Conservation (phyloP, 1,140 invertebrate species). For the Sesamia nonagrioides region DNA sequence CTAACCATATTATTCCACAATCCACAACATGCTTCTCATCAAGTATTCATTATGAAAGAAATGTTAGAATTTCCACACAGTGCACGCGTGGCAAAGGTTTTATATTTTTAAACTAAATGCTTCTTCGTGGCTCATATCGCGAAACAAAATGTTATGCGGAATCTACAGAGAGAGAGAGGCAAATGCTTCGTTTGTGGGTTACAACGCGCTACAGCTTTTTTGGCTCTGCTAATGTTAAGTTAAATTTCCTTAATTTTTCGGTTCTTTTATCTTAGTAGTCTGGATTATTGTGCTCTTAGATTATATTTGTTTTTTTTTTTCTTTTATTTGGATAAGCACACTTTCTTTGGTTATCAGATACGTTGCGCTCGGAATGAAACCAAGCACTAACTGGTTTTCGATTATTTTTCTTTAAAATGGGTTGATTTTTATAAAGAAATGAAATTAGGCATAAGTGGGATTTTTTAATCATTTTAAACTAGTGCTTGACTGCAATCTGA, state of each 20-base stretch:
- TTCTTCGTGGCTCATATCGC: constrained; percentile 30
- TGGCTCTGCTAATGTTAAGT: constrained; percentile 15
- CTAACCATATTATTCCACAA: background rate
- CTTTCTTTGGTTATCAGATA: too few relatives aligned
- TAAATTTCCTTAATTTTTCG: constrained; percentile 35
- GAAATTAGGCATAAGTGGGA: too few relatives aligned
- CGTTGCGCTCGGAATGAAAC: too few relatives aligned
- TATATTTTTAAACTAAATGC: constrained; percentile 36
- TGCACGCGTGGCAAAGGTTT: constrained; percentile 30
- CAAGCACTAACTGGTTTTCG: too few relatives aligned
- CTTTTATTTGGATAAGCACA: too few relatives aligned
- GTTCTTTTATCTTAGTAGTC: background rate
- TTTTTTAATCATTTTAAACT: too few relatives aligned
- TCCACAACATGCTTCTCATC: background rate
- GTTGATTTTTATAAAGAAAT: too few relatives aligned
- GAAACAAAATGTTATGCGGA: constrained; percentile 37
- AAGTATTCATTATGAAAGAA: constrained; percentile 21
- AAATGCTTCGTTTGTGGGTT: constrained; percentile 9
- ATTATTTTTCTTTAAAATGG: too few relatives aligned
- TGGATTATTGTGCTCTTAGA: background rate
- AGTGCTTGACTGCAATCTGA: too few relatives aligned
- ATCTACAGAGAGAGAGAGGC: background rate
- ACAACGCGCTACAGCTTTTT: background rate
- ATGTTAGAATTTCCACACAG: constrained; percentile 6
- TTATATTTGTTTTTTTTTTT: background rate